Evolutionary conservation across 2,888 invertebrate species (phyloP), one percentile per base, ranked within the genome.

Genomic region (Nemapogon koenigi): DNA sequence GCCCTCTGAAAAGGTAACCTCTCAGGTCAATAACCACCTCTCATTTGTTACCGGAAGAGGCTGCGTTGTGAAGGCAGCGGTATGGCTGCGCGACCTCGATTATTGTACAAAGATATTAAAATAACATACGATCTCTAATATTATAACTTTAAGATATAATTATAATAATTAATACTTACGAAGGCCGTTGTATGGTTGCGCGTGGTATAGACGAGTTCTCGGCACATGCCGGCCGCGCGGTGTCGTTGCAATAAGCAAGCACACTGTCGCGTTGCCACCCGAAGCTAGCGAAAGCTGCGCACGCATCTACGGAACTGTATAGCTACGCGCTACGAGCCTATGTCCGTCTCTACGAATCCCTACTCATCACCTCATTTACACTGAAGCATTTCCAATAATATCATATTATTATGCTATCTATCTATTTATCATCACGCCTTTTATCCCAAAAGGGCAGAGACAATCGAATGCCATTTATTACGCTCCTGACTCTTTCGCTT

Each of bases 141-240:
- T 6, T 22, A 7, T 22, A 7, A 22, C 4, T 22, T 22, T 7
- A 22, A 10, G 10, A 22, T 7, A 22, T 19, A 4, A 30, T 13
- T 31, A 33, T 4, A 33, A 33, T n/a, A 19, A 3, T 6, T 14
- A 17, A 43, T 57, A 75, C 78, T 79, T 64, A 76, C 76, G 70
- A 66, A 68, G 70, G 76, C 76, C 72, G 73, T 70, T 69, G 65
- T n/a, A n/a, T 66, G 53, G 18, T 49, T 57, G 48, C 51, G 53
- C 52, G 49, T 50, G 52, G 52, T 52, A 51, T 54, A 49, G 51
- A 46, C 55, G 55, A 45, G 45, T 6, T 46, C 7, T 2, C 48
- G 47, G 53, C 59, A 61, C 72, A 72, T 71, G 55, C 68, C 69
- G 55, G 47, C 62, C 68, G 66, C 57, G 59, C 51, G 52, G 62